Evolutionary conservation across 2,888 invertebrate species (phyloP), one percentile per base, ranked within the genome.

Genomic region (Arrhopalites spinosus): DNA sequence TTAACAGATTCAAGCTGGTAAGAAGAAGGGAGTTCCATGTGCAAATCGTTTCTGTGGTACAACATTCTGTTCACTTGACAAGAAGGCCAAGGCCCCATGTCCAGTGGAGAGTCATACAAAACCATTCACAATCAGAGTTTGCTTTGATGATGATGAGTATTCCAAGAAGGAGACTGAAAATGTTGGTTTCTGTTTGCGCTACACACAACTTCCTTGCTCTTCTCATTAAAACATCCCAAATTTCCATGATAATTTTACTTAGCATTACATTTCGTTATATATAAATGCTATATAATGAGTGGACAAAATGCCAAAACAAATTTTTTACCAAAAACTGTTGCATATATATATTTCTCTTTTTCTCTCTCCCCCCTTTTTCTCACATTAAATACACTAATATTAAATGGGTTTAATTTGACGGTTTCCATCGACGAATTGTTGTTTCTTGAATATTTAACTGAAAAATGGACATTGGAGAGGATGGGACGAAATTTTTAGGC

Each of bases 21-120:
- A 82, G 76, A 82, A 82, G 81, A 82, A 82, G 66, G 82, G 82
- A 50, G 81, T 81, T n/a, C 82, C 82, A 59, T 82, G 83, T 73
- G 81, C 82, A 8, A 81, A 80, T 68, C 36, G 83, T 47, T 83
- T 83, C 78, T 83, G 83, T 63, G 83, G 83, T 50, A 82, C 82
- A 20, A 80, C 81, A 13, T 82, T 82, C 78, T 82, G 82, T 69
- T 82, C 82, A 0, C 59, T 82, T 73, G 81, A 82, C 74, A 82
- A 82, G 61, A 82, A 82, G 76, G 82, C 81, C 0, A 82, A 82
- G 67, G 78, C 79, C n/a, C 80, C 82, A 8, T 82, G 82, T 45
- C 82, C 82, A 30, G 81, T 82, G 13, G 82, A 82, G 56, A 81
- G 81, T 78, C 82, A 82, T 68, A 81, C 81, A 23, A 82, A 82